These are phyloP conservation scores for Spilogale gracilis DNA, from an alignment of 2,113 vertebrate genomes.

Conservation along the genomic window DNA sequence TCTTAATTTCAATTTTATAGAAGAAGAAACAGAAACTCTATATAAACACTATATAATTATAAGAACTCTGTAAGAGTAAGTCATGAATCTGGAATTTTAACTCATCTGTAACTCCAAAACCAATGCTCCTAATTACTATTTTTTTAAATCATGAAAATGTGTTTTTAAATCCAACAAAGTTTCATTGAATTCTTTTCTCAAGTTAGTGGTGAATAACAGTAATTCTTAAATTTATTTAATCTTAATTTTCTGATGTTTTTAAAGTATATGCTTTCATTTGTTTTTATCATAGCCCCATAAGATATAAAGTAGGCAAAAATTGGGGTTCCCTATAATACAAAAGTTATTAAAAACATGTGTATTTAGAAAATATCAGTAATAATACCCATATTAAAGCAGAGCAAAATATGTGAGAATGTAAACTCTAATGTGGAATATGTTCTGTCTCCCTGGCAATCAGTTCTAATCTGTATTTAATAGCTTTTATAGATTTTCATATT, in stretches of 20 bases:
- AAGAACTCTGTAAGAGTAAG: neutral
- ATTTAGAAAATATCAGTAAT: neutral
- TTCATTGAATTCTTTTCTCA: slow-evolving; percentile 10
- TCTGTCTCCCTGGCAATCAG: neutral
- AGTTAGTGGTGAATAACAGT: neutral
- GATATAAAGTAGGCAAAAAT: neutral
- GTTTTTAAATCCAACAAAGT: neutral
- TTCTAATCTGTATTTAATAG: slow-evolving; percentile 13
- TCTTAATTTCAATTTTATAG: neutral
- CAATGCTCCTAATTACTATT: neutral
- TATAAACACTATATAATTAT: neutral
- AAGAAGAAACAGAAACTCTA: neutral
- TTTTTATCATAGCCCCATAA: neutral
- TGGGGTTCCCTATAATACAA: neutral
- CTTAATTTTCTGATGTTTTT: neutral
- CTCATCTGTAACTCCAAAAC: neutral
- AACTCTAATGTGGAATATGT: neutral
- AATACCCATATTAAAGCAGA: neutral
- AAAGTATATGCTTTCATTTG: neutral
- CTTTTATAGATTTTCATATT: slow-evolving; percentile 40
- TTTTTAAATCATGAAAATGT: neutral
- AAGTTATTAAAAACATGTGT: neutral
- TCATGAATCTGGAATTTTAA: neutral
- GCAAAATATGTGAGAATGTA: neutral
- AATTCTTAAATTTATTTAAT: slow-evolving; percentile 7